A percentile compares a stretch with the other conserved stretches of the same genome.
Conservation (phyloP, 2,888 invertebrate species). For the Chalcosyrphus nemorum region DNA sequence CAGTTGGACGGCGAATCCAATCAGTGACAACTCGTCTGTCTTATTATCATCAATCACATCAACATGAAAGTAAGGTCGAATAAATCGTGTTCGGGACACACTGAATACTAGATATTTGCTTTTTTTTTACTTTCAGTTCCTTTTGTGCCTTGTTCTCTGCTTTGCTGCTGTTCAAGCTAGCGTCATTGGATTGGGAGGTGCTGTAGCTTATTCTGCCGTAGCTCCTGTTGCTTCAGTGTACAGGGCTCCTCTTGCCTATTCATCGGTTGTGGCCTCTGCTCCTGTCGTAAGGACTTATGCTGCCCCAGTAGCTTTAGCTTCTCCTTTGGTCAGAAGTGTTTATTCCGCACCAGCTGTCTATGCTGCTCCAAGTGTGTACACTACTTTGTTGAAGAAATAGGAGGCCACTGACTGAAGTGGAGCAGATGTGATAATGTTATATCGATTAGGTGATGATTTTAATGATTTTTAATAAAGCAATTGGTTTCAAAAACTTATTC, state of each 20-base stretch:
- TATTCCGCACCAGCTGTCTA: slow-evolving; percentile 42
- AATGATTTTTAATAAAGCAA: neutral
- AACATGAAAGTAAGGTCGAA: slow-evolving; percentile 44
- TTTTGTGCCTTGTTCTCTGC: slow-evolving; percentile 57
- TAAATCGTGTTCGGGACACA: neutral
- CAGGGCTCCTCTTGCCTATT: slow-evolving; percentile 40
- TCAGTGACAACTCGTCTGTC: slow-evolving; percentile 17
- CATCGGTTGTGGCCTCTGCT: slow-evolving; percentile 18
- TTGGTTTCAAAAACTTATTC: neutral
- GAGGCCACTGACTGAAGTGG: neutral
- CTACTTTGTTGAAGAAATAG: slow-evolving; percentile 51
- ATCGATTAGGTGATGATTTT: neutral
- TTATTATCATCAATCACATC: slow-evolving; percentile 9
- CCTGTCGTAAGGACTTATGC: slow-evolving; percentile 25
- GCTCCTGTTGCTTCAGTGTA: slow-evolving; percentile 19
- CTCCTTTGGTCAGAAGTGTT: neutral
- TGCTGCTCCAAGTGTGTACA: slow-evolving; percentile 28
- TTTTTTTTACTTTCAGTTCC: slow-evolving; percentile 42
- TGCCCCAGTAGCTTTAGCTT: neutral
- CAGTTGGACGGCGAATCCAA: neutral
- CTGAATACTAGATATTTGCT: neutral
- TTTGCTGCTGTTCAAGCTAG: slow-evolving; percentile 63
- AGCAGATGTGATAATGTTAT: neutral
- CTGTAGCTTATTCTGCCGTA: slow-evolving; percentile 40
- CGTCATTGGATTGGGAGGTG: slow-evolving; percentile 37